Evolutionary conservation across 1,140 invertebrate genomes (phyloP), one percentile per base, ranked within the genome.

Genomic region (Drosophila sturtevanti): DNA sequence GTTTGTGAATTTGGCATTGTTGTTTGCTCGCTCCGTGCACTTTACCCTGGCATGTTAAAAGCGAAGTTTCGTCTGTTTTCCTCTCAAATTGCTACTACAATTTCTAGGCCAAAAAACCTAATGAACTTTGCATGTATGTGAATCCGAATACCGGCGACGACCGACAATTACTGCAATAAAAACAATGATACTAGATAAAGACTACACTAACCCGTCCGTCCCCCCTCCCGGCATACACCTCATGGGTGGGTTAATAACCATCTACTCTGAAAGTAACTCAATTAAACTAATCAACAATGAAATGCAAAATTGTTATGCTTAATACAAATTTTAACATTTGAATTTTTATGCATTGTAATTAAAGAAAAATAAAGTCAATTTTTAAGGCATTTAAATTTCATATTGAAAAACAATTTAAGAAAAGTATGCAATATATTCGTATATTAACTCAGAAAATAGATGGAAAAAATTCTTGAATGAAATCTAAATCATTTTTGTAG

Each of bases 41-140:
- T 79, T 84, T 73, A 16, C 41, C 21, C 14, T 66, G 63, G 54
- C 65, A 86, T 75, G 65, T 77, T 77, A 77, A 69, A 31, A 65
- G 65, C 54, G 27, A 48, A 56, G 54, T 56, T 56, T 35, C 16
- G 21, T 60, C 27, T 31, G 27, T 31, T n/a, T n/a, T n/a, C n/a
- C n/a, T n/a, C 63, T 52, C 60, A 71, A 78, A 67, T 71, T 16
- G 24, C 54, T 60, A 79, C 78, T 59, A 56, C 68, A 76, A 79
- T 85, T 72, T 78, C 56, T 87, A 87, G 82, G 82, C 82, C 82
- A 86, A 87, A 87, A 89, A 79, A 84, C 84, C 79, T 87, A 87
- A 87, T 87, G 82, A 87, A 87, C 84, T 87, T 87, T 87, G 84
- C 79, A 87, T 87, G 82, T 86, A 48, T 48, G 41, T 21, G 41